Conservation (phyloP, 2,113 vertebrate species). For the Cyanoderma ruficeps region DNA sequence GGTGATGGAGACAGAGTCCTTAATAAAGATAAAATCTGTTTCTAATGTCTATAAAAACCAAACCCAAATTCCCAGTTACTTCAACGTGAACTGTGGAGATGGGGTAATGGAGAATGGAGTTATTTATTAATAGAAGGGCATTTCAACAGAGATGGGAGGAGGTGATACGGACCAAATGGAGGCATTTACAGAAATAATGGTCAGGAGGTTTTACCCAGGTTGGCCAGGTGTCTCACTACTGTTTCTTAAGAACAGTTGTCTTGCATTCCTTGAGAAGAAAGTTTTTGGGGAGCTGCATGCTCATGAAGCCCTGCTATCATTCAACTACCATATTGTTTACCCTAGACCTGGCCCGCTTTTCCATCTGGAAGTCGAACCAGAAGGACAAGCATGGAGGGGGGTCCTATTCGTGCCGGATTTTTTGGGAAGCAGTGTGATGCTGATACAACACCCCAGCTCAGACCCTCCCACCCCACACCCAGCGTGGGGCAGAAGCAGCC, state of each 20-base stretch:
- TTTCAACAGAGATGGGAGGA: constrained; percentile 63
- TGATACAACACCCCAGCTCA: not conserved
- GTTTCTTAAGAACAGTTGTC: not conserved
- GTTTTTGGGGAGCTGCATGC: not conserved
- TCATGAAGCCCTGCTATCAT: not conserved
- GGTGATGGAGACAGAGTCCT: constrained; percentile 11
- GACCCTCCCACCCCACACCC: not conserved
- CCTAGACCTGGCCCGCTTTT: not conserved
- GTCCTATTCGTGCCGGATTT: not conserved
- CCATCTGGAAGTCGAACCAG: not conserved
- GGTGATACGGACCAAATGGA: constrained; percentile 59
- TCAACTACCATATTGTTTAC: not conserved
- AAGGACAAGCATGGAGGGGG: accelerated
- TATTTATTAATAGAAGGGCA: constrained; percentile 76
- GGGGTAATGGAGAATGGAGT: constrained; percentile 61
- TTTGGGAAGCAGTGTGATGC: not conserved
- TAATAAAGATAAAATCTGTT: constrained; percentile 73
- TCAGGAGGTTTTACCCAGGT: constrained; percentile 19
- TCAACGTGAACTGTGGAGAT: constrained; percentile 41
- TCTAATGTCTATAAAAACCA: constrained; percentile 72
- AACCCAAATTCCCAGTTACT: constrained; percentile 68
- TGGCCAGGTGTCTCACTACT: not conserved
- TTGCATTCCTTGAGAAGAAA: not conserved
- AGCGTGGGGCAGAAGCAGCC: not conserved
- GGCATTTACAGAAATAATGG: constrained; percentile 52